Conservation (phyloP, 1,140 invertebrate species). For the Drosophila sproati region DNA sequence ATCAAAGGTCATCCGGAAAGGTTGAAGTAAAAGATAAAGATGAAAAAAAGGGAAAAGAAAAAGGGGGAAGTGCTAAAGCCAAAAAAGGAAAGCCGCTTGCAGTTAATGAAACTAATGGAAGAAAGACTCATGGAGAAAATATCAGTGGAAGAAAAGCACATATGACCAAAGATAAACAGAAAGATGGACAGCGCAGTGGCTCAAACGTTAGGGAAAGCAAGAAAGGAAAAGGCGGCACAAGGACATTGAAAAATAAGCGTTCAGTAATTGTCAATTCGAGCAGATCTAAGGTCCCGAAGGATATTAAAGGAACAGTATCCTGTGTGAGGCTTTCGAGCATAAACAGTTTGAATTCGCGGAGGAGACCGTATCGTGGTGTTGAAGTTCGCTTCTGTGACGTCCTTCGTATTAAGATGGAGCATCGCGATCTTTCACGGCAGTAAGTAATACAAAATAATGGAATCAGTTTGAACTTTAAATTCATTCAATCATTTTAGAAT, state of each 20-base stretch:
- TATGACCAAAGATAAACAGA: background rate
- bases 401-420: slow-evolving; percentile 57
- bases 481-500: slow-evolving; percentile 2
- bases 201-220: background rate
- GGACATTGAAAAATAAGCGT: background rate
- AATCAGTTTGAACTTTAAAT: background rate
- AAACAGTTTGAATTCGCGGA: background rate
- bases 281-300: slow-evolving; percentile 4
- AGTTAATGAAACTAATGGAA: background rate
- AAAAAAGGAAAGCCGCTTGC: background rate
- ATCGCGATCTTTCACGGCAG: slow-evolving; percentile 57
- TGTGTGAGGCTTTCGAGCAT: background rate
- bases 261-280: background rate
- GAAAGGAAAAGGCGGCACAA: background rate
- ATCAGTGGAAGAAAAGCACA: background rate
- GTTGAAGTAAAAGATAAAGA: slow-evolving; percentile 7
- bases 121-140: background rate
- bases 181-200: too few species aligned
- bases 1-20: background rate
- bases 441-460: slow-evolving; percentile 8
- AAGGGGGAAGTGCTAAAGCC: background rate
- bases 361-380: slow-evolving; percentile 39
- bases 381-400: slow-evolving; percentile 58
- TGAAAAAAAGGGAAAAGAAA: background rate
- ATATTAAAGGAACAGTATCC: slow-evolving; percentile 27